phyloP scores from a whole-genome alignment of 2,888 invertebrate species.

The Drosophila tripunctata region DNA sequence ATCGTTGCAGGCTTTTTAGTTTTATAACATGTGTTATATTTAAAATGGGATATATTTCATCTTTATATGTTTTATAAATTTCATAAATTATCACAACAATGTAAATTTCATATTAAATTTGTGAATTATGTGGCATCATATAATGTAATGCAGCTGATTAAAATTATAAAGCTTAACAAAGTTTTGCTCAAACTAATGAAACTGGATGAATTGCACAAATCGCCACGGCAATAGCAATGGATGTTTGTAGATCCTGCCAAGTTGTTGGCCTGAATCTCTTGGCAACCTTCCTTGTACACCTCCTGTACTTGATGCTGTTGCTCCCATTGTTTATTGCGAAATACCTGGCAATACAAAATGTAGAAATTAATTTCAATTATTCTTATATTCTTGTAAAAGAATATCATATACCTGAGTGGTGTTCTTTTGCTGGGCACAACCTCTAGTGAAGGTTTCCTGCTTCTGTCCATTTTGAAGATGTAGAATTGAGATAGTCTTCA shows the following conservation, averaged over 20 bases:
- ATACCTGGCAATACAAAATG: conserved; percentile 83
- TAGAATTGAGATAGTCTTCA: conserved; percentile 89
- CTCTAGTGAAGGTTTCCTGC: conserved; percentile 85
- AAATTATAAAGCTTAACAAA: conserved; percentile 86
- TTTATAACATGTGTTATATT: background rate
- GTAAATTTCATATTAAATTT: background rate
- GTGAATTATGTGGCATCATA: conserved; percentile 8
- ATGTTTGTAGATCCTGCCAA: conserved; percentile 76
- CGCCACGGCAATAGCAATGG: conserved; percentile 90
- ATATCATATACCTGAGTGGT: conserved; percentile 85
- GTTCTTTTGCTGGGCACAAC: conserved; percentile 91
- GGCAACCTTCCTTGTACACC: conserved; percentile 90
- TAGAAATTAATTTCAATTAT: background rate
- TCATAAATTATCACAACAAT: conserved; percentile 32
- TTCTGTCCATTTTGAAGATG: conserved; percentile 87
- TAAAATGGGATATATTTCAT: conserved; percentile 8
- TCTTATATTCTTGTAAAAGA: background rate
- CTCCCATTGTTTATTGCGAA: conserved; percentile 88
- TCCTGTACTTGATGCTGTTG: conserved; percentile 88
- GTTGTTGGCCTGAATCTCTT: conserved; percentile 87
- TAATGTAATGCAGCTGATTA: background rate
- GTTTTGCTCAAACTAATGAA: conserved; percentile 71
- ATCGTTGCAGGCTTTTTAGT: background rate
- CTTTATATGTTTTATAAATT: conserved; percentile 12
- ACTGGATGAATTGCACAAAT: conserved; percentile 89